Percentiles rank a stretch among this genome's conserved stretches.
Evolutionary conservation across 2,113 vertebrate genomes (phyloP).

Genomic region (Leiothrix lutea): DNA sequence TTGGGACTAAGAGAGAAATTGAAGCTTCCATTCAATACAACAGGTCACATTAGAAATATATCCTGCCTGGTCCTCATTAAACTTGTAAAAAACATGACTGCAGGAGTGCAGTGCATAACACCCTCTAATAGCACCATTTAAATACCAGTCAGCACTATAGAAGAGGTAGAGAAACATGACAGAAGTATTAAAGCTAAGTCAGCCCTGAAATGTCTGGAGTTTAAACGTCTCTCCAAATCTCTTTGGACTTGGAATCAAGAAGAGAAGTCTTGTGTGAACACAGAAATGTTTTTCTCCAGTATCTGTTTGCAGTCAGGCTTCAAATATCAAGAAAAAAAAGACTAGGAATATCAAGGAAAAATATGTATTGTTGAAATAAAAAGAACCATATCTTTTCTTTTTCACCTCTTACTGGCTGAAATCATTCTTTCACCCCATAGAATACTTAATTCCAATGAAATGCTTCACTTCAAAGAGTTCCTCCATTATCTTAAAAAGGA

Average conservation of each 20-base stretch:
- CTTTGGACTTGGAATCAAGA: not conserved
- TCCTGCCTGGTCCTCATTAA: constrained; percentile 14
- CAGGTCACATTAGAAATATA: not conserved
- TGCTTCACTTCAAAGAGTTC: not conserved
- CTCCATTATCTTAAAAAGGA: not conserved
- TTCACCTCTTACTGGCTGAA: not conserved
- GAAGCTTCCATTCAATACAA: not conserved
- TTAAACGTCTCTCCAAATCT: not conserved
- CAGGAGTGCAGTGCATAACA: not conserved
- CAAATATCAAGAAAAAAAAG: not conserved
- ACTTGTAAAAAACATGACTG: constrained; percentile 20
- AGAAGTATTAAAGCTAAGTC: constrained; percentile 8
- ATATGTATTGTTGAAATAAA: not conserved
- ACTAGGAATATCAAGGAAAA: not conserved
- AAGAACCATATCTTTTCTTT: not conserved
- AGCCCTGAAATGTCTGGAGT: constrained; percentile 20
- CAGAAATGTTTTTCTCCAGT: not conserved
- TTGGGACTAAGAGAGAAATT: not conserved
- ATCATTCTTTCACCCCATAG: not conserved
- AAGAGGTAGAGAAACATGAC: not conserved
- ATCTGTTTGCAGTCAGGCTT: not conserved
- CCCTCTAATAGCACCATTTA: constrained; percentile 9
- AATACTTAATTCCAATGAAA: not conserved
- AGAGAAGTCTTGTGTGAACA: not conserved
- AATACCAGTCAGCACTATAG: not conserved